Evolutionary conservation across 2,113 vertebrate species (phyloP), one percentile per base, ranked within the genome.

Genomic region (Trichechus manatus): DNA sequence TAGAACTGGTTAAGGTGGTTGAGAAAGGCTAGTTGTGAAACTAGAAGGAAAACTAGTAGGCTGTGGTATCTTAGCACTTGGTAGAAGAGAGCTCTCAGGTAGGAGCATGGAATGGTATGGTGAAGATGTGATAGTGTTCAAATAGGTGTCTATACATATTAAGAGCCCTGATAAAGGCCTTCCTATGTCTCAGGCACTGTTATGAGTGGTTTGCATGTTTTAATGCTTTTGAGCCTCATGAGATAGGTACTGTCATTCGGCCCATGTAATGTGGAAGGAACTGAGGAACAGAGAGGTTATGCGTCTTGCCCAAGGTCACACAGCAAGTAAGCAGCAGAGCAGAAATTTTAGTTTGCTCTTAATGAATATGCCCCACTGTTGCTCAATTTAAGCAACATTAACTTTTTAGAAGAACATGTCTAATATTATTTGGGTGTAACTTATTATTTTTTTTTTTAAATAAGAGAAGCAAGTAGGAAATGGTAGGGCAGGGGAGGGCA

Each of bases 301-400:
- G 42, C 7, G 25, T 39, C 42, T 53, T 59, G 6, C 29, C 56
- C 56, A 9, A 8, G 29, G 17, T 36, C n/a, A 31, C 56, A 36
- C 56, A 92, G 77, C 31, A 17, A 9, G 3, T 20, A 42, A 17
- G 5, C 23, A 13, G 19, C 0, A 39, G 8, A 53, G 53, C 56
- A 59, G n/a, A 53, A 53, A 6, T 19, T n/a, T 25, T 36, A 56
- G 74, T 8, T 27, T 25, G 10, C 53, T 33, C 5, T 53, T 47
- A 27, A 31, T 17, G 5, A 1, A 68, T 36, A 31, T 5, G 1
- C 15, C 42, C 2, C 14, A 8, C 9, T 3, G 0, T 59, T 47
- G 36, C 68, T 87, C 53, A 53, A 2, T 17, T 68, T 68, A 85
- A 70, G 42, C 56, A 20, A 10, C 13, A 39, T 44, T 20, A 68